Base-by-base conservation (phyloP, 2,888 invertebrate genomes). In the Caprella mutica region DNA sequence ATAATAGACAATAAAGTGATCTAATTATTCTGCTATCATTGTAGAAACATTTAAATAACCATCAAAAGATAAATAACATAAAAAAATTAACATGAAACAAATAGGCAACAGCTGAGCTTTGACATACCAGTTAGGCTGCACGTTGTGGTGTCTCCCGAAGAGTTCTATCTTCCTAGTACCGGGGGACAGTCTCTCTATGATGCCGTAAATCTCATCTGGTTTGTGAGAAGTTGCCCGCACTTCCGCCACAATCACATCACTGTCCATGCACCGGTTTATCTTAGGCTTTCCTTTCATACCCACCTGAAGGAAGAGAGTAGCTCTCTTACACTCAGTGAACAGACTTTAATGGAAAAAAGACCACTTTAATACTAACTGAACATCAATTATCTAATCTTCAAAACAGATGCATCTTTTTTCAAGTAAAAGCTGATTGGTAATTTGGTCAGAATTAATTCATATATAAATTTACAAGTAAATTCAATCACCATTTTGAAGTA, bases 211-310 rank as follows among this genome's bases (percentile, higher is more conserved):
- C 75, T 97, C 97, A 73, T 97, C 97, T 0, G 97, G 97, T 70
- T 97, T 97, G 73, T 97, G 96, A 69, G 90, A 91, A 0, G 97
- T 97, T 14, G 94, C 97, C 56, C 97, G 79, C 1, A 97, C 96
- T 75, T 97, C 97, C 0, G 96, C 94, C 0, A 97, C 97, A 63
- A 97, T 94, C 42, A 97, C 96, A 76, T 97, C 96, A 73, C 93
- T 93, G 73, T 97, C 97, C 26, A 97, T 75, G 0, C 96, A 94
- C 8, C 91, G 80, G 74, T 93, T 96, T 46, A 94, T 77, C 70
- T 86, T 84, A 0, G 93, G 92, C 72, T 85, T 86, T 0, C 96
- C 96, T 73, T 97, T 97, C 82, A 93, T 90, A 6, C 96, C 96
- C 2, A 93, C 84, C 63, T 61, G 81, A 81, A 69, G 17, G 67